Conservation (phyloP, 2,797 vertebrate genomes). For the Acomys russatus region DNA sequence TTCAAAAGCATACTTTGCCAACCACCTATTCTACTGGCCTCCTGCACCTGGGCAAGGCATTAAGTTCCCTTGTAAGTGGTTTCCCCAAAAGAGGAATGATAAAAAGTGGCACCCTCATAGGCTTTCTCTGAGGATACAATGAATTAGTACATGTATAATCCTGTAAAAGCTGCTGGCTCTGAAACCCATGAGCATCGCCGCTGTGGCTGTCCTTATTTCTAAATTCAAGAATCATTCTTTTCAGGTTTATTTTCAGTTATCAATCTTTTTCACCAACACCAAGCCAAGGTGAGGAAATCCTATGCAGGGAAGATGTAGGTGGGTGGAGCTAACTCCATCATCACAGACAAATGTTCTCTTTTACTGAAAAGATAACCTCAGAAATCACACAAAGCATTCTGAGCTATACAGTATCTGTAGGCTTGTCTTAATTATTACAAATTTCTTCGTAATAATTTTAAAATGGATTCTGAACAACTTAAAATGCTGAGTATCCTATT, state of each 20-base stretch:
- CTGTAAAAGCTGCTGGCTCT: not conserved
- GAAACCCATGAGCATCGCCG: not conserved
- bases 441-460: not conserved
- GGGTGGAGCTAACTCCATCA: not conserved
- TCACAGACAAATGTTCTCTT: not conserved
- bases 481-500: constrained; percentile 24
- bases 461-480: constrained; percentile 14
- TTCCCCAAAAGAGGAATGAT: not conserved
- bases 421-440: not conserved
- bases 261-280: not conserved
- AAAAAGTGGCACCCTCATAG: not conserved
- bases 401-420: not conserved
- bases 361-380: not conserved
- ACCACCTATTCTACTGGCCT: not conserved
- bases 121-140: not conserved
- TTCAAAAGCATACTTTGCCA: not conserved
- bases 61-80: not conserved
- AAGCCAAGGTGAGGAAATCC: not conserved
- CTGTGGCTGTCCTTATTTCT: not conserved
- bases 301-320: not conserved
- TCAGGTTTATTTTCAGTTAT: constrained; percentile 7
- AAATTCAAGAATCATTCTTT: constrained; percentile 5
- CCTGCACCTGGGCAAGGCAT: not conserved
- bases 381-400: not conserved
- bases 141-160: not conserved